phyloP scores from a whole-genome alignment of 1,140 invertebrate species.

The Aplysia californica region DNA sequence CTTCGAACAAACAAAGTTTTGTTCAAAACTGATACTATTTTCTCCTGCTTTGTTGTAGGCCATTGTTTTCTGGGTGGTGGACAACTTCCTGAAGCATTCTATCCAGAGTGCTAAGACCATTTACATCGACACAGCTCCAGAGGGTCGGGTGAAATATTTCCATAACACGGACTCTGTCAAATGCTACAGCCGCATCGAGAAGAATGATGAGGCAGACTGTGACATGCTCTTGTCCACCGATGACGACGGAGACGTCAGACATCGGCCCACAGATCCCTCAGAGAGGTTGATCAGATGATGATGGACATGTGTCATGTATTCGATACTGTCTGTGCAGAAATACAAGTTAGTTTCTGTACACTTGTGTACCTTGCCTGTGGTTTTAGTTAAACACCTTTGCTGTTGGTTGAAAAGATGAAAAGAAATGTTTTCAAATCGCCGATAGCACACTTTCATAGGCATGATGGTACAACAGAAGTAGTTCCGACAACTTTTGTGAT shows the following conservation, averaged over 20 bases:
- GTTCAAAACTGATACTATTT: not conserved
- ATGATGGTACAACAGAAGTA: no score
- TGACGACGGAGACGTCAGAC: constrained; percentile 63
- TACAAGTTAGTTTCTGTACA: no score
- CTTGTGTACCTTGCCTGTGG: no score
- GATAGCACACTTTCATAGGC: no score
- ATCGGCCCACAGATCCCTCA: constrained; percentile 16
- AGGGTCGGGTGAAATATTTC: constrained; percentile 49
- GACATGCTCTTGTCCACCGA: constrained; percentile 71
- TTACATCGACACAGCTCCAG: constrained; percentile 59
- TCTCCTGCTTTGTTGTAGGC: not conserved
- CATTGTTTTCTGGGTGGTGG: constrained; percentile 25
- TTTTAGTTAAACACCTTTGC: no score
- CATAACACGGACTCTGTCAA: constrained; percentile 45
- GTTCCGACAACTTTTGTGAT: no score
- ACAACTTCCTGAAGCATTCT: constrained; percentile 73
- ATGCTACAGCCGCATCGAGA: constrained; percentile 68
- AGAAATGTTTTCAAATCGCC: no score
- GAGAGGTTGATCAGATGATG: constrained; percentile 17
- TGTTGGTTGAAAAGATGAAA: no score
- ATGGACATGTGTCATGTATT: no score
- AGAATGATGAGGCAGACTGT: constrained; percentile 69
- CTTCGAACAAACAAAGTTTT: not conserved
- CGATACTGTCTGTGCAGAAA: no score
- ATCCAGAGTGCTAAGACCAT: constrained; percentile 66